Percentiles rank a stretch among this genome's conserved stretches.
phyloP scores from a whole-genome alignment of 2,888 invertebrate species.

The Ctena decussata region DNA sequence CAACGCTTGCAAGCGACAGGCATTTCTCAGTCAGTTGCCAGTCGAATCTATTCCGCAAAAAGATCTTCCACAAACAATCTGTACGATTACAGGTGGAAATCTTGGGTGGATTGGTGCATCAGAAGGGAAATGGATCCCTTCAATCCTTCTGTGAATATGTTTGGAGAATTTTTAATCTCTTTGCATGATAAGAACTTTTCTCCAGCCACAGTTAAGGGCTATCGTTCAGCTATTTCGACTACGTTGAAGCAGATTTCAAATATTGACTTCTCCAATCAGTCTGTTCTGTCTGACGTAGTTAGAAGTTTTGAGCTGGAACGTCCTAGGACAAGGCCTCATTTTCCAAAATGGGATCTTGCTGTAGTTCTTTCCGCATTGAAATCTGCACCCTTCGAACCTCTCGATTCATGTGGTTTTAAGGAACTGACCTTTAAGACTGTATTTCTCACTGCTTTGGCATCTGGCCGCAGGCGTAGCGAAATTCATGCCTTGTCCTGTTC shows the following conservation, averaged over 20 bases:
- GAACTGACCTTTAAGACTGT: neutral
- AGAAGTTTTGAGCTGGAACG: neutral
- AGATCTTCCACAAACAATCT: neutral
- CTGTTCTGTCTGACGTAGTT: neutral
- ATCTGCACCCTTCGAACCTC: neutral
- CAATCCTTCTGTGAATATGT: neutral
- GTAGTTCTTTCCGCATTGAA: neutral
- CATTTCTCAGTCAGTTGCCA: too few species aligned
- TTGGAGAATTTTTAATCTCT: neutral
- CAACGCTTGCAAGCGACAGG: too few species aligned
- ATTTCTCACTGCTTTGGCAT: neutral
- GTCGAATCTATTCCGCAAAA: neutral
- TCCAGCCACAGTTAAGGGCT: neutral
- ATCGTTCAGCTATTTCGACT: neutral
- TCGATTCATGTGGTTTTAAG: neutral
- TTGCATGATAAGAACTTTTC: neutral
- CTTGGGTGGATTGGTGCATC: slow-evolving; percentile 2
- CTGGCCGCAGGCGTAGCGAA: neutral
- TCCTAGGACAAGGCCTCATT: neutral
- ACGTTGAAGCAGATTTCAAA: neutral
- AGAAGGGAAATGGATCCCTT: neutral
- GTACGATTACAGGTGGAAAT: neutral
- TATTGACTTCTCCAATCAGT: neutral
- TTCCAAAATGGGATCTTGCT: neutral
- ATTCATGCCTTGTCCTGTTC: neutral